These are phyloP conservation scores for Cephus nigrinus DNA, from an alignment of 2,888 invertebrate species.

Conservation along the genomic window DNA sequence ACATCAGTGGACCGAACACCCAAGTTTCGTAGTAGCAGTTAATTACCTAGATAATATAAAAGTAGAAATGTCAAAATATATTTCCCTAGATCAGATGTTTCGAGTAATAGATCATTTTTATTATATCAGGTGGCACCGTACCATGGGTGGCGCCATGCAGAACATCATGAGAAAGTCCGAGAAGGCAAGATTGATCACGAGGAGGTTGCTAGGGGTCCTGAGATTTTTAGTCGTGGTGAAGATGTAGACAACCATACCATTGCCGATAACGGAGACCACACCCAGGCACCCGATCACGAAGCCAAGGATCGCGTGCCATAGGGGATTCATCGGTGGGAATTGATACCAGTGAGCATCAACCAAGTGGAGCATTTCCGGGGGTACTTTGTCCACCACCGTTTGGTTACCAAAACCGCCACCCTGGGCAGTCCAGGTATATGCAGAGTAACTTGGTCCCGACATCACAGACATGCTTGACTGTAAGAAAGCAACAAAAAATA, in stretches of 20 bases:
- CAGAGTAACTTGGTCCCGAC: conserved; percentile 68
- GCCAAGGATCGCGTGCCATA: conserved; percentile 87
- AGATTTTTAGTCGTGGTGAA: conserved; percentile 80
- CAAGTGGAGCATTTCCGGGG: conserved; percentile 80
- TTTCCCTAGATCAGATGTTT: neutral
- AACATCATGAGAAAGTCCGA: conserved; percentile 93
- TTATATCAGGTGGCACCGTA: conserved; percentile 24
- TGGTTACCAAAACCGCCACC: conserved; percentile 71
- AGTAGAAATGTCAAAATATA: neutral
- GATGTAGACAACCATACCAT: conserved; percentile 81
- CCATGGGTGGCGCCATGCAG: conserved; percentile 84
- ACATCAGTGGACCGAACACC: conserved; percentile 79
- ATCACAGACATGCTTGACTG: conserved; percentile 64
- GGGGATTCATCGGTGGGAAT: conserved; percentile 88
- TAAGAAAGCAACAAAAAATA: conserved; percentile 14
- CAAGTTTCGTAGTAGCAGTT: conserved; percentile 84
- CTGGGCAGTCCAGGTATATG: conserved; percentile 58
- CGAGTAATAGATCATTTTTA: neutral
- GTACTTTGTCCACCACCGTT: conserved; percentile 83
- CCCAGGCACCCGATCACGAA: conserved; percentile 83
- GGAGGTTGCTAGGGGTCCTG: conserved; percentile 89
- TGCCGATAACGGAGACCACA: conserved; percentile 76
- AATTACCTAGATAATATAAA: conserved; percentile 66
- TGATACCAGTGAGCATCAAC: conserved; percentile 88
- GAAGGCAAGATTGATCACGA: conserved; percentile 91